Evolutionary conservation across 2,113 vertebrate species (phyloP), one percentile per base, ranked within the genome.

Genomic region (Syrrhaptes paradoxus): DNA sequence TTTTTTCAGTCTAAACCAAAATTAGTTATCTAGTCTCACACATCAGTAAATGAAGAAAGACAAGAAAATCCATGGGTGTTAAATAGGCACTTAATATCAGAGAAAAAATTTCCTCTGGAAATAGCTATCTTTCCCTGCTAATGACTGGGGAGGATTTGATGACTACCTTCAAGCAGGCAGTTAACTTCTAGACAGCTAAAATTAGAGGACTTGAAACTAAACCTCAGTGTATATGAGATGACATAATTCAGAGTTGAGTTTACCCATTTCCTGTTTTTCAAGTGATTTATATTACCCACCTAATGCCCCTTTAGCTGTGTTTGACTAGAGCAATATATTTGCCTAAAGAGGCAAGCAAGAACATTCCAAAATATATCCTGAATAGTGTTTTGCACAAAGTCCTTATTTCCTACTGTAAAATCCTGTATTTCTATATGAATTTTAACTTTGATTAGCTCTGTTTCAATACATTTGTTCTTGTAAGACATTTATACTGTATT

Each of bases 161-260:
- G 48, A 34, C 49, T 75, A 24, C 80, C 45, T 91, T 87, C 52
- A 41, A 71, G 20, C 10, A 85, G 71, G 76, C 36, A 51, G 66
- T 82, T 72, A 81, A 87, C 61, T 85, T 89, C 87, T 82, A 68
- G 38, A 72, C 51, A 57, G 65, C 38, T 67, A 67, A 91, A 94
- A 91, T 91, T 82, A 72, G 62, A 82, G 16, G 34, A 87, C 66
- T 31, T 76, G 52, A 94, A 94, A 89, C 52, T 81, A 84, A 96
- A 92, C 46, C 38, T 81, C 43, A 41, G 22, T 32, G 20, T 61
- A 32, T 72, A 87, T 78, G 81, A 87, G 73, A 93, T 2, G 4
- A 62, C 58, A 93, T 95, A 96, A 95, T 89, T 94, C 80, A 91
- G 90, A 94, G 73, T 54, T 85, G 62, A 95, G 32, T 90, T 87